phyloP scores from a whole-genome alignment of 2,888 invertebrate species.

The Hetaerina titia region DNA sequence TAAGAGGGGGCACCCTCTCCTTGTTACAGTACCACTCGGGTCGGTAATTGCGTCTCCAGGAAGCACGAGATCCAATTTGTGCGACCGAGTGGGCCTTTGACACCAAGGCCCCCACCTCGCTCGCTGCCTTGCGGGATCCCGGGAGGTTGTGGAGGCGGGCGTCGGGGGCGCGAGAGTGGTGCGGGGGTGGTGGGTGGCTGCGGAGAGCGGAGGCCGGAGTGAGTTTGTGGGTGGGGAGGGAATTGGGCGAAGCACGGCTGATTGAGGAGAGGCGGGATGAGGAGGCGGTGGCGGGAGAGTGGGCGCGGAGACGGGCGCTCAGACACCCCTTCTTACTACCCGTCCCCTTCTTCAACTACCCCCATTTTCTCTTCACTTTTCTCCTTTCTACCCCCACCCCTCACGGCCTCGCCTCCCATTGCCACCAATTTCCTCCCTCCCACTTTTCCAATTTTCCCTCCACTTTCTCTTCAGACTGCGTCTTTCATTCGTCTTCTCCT shows the following conservation, averaged over 20 bases:
- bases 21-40: conserved; percentile 64
- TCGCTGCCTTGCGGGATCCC: background rate
- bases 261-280: background rate
- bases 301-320: background rate
- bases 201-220: background rate
- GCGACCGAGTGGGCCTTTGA: conserved; percentile 66
- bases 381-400: background rate
- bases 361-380: background rate
- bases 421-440: conserved; percentile 46
- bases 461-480: background rate
- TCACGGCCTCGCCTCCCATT: background rate
- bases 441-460: conserved; percentile 29
- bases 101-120: conserved; percentile 41
- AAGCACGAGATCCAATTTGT: conserved; percentile 67
- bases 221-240: background rate
- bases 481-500: background rate
- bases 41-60: conserved; percentile 66
- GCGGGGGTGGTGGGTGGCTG: background rate
- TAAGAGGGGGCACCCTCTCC: conserved; percentile 6
- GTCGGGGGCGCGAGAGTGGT: background rate
- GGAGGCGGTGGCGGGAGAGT: background rate
- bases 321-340: background rate
- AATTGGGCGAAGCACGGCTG: background rate
- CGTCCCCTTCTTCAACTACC: background rate
- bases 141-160: background rate